Percentiles rank a stretch among this genome's conserved stretches.
Conservation (phyloP, 2,113 vertebrate genomes). For the Amphiprion ocellaris region DNA sequence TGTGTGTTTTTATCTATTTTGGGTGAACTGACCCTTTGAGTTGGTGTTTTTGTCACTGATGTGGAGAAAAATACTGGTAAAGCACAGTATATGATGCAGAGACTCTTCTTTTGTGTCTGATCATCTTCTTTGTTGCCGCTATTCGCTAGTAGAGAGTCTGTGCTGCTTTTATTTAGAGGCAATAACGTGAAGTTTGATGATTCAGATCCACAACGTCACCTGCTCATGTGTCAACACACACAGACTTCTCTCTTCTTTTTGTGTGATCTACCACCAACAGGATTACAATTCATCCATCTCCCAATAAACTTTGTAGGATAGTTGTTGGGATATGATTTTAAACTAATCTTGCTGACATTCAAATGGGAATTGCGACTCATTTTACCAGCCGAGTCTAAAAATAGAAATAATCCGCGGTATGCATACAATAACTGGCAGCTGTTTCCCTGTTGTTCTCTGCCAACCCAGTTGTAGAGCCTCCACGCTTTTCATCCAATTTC, state of each 20-base stretch:
- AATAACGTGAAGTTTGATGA: slow-evolving; percentile 16
- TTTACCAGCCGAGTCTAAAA: slow-evolving; percentile 39
- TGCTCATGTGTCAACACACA: not conserved
- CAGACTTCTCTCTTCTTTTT: slow-evolving; percentile 9
- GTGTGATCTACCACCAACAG: slow-evolving; percentile 1
- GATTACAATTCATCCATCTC: not conserved
- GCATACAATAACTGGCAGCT: slow-evolving; percentile 47
- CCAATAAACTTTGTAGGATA: not conserved
- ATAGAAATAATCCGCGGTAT: slow-evolving; percentile 50
- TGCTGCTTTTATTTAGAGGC: not conserved
- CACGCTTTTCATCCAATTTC: slow-evolving; percentile 25
- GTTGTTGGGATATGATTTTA: slow-evolving; percentile 41
- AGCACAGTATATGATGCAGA: too few species aligned
- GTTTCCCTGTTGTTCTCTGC: slow-evolving; percentile 50
- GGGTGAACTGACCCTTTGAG: too few species aligned
- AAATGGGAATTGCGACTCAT: slow-evolving; percentile 54
- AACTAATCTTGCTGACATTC: slow-evolving; percentile 49
- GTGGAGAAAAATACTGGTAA: too few species aligned
- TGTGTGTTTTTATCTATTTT: too few species aligned
- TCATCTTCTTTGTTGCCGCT: not conserved
- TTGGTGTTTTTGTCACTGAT: too few species aligned
- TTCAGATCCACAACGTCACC: slow-evolving; percentile 16
- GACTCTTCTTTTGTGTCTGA: too few species aligned
- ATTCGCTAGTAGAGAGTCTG: not conserved
- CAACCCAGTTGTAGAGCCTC: slow-evolving; percentile 37